Evolutionary conservation across 2,113 vertebrate species (phyloP), one percentile per base, ranked within the genome.

Genomic region (Hippolais icterina): DNA sequence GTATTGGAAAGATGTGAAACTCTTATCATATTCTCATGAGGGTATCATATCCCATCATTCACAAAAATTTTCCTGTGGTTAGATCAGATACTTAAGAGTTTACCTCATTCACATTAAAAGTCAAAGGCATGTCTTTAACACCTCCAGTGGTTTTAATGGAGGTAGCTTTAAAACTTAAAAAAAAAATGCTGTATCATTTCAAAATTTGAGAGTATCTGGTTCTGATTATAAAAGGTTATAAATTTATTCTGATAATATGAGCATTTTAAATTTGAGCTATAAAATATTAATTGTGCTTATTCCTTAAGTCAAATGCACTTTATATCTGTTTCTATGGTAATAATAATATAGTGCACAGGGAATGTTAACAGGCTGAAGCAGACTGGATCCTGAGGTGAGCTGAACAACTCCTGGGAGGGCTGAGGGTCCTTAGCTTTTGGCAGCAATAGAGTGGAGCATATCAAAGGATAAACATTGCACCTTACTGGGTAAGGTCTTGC

Each of bases 181-280:
- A 72, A 89, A 89, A 90, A 88, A 50, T 17, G 25, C 22, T 44
- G 8, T 57, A 83, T 87, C 0, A 42, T 75, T 93, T 87, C n/a
- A 80, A 78, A 92, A 81, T 75, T 64, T 75, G 52, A 77, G 39
- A 60, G 49, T 77, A 66, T 61, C 87, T 83, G 68, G 20, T 70
- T 93, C 64, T 83, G 52, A 93, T 95, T 92, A 74, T n/a, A 75
- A 90, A 94, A 88, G 68, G 60, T 84, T 96, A 96, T 61, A 61
- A 61, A 39, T 39, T 61, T 39, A 28, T 39, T 39, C 59, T 28
- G 37, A 39, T 28, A 39, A 28, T 61, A 28, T 90, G 84, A 87
- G n/a, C 35, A 75, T 83, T 95, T 96, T 78, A 94, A 90, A 78
- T 94, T 80, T 69, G 41, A 78, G 72, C 52, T 53, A 56, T 78